Base-by-base conservation (phyloP, 1,140 invertebrate species). In the Liolophura sinensis region DNA sequence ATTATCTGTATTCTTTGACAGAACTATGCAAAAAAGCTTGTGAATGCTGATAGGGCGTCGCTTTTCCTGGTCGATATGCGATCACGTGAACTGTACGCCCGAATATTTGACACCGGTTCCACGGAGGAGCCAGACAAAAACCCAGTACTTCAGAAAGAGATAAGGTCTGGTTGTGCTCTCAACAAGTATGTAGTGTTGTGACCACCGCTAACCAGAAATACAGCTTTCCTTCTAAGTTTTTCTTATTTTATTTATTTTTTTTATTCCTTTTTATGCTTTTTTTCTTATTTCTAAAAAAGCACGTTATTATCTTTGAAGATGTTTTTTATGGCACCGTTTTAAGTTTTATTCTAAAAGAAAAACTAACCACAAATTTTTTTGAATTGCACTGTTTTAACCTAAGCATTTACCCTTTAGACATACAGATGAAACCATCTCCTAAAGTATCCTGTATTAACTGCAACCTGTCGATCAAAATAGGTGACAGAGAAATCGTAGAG, bases 21-120 rank as follows among this genome's bases (percentile, higher is more conserved):
- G 81, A 80, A 81, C 67, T 83, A 76, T 73, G 79, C 80, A 60
- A 83, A 83, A 74, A 79, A 88, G 61, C 83, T 95, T 7, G 92
- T 94, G 0, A 89, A 91, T 73, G 92, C 92, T 0, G 93, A 95
- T 79, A 80, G 92, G 63, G 91, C 91, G 0, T 92, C 91, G 0
- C 82, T 93, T 20, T 93, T 93, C 78, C 85, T 93, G 3, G 85
- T 93, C 0, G 91, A 93, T 80, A 86, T 86, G 25, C 88, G 88
- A 68, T 90, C 87, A 60, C 87, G 88, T 65, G 91, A 94, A 80
- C 84, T 94, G 15, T 93, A 93, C 73, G 91, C 92, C 1, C 88
- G 91, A 50, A 92, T 94, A 49, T 94, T 94, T 82, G 92, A 94
- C 78, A 82, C 78, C 15, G 81, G 73, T 46, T 67, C 48, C 54